Percentiles rank a stretch among this genome's conserved stretches.
Conservation (phyloP, 2,113 vertebrate genomes). For the Labeo catla region DNA sequence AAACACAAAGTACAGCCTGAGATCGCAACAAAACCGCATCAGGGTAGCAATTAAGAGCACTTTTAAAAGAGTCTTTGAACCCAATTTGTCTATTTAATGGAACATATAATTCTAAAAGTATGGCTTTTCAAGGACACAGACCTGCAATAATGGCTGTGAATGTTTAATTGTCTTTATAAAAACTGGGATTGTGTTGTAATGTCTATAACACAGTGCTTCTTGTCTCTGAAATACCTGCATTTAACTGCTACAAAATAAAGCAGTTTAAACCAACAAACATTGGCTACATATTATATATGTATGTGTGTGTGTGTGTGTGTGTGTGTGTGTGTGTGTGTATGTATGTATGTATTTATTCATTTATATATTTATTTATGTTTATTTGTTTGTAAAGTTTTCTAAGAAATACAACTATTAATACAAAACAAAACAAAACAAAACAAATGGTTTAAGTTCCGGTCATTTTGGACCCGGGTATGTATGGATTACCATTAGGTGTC, state of each 20-base stretch:
- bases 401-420: too few relatives aligned
- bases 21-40: constrained; percentile 10
- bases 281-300: background rate
- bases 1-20: constrained; percentile 4
- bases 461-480: too few relatives aligned
- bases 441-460: too few relatives aligned
- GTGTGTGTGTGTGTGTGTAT: too few relatives aligned
- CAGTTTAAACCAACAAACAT: background rate
- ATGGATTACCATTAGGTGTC: too few relatives aligned
- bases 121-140: constrained; percentile 35
- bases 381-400: too few relatives aligned
- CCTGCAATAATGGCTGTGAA: constrained; percentile 35
- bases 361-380: too few relatives aligned
- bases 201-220: background rate
- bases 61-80: constrained; percentile 43
- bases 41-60: constrained; percentile 41
- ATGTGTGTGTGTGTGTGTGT: too few relatives aligned
- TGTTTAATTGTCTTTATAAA: constrained; percentile 42
- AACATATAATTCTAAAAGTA: constrained; percentile 48
- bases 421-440: too few relatives aligned
- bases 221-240: background rate
- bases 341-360: too few relatives aligned
- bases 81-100: constrained; percentile 36
- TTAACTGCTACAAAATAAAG: too few relatives aligned
- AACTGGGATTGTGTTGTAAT: background rate